Base-by-base conservation (phyloP, 2,113 vertebrate genomes). In the Cricetomys ansorgei region DNA sequence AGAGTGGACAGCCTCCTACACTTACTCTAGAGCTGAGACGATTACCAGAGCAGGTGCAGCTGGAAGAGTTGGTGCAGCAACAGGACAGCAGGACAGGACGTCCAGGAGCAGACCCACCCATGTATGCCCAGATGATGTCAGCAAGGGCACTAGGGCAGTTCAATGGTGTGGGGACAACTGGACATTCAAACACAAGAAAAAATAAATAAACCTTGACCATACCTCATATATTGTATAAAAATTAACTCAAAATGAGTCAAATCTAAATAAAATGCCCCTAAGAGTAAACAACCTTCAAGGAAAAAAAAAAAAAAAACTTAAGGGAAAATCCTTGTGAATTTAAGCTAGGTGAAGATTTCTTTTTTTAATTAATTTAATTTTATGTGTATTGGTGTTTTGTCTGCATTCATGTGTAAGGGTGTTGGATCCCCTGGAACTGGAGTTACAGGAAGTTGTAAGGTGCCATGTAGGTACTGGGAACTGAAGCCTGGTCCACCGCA, bases 171-270 rank as follows among this genome's bases (percentile, higher is more conserved):
- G 75, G 21, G 25, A 50, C 43, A 77, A 50, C 29, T 50, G 25
- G 27, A 48, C 45, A 31, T 77, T 77, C 45, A 77, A 77, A 31
- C 45, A 77, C 27, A 76, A 12, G 57, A 55, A 55, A 70, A 48
- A 92, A 8, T n/a, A 65, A 75, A 69, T 27, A 55, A 65, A 84
- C 45, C 40, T 91, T 69, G n/a, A 40, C 21, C 70, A 53, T 57
- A 64, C 31, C 25, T 81, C 59, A 95, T 2, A 85, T 17, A 0
- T 65, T 48, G 34, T 23, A 55, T 1, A 85, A 86, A 85, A 92
- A 80, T 57, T 80, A 89, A 85, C 57, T 73, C 69, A 89, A 92
- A 90, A 90, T 90, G 40, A 31, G 65, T 88, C 69, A 88, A 69
- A 67, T 57, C 31, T 92, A 95, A 89, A 70, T 84, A 48, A 45